phyloP scores from a whole-genome alignment of 2,888 invertebrate species.

The Kryphioiulus occultus region DNA sequence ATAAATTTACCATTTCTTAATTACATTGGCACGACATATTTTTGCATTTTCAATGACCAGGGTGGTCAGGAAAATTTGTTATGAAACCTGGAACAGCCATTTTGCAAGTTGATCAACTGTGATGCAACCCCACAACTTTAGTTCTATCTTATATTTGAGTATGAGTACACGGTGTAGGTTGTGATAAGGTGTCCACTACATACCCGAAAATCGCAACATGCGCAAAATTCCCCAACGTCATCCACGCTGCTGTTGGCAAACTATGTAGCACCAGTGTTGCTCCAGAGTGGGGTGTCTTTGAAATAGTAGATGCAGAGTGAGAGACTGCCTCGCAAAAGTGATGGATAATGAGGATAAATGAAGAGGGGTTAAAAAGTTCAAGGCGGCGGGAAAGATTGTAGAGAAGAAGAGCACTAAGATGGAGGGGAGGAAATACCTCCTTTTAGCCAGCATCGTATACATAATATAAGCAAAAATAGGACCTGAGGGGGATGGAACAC shows the following conservation, averaged over 20 bases:
- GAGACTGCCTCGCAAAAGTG: neutral
- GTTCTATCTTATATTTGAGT: too few species aligned
- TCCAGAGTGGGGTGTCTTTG: neutral
- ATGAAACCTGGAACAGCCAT: too few species aligned
- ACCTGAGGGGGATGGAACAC: neutral
- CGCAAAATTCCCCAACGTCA: too few species aligned
- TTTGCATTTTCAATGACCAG: too few species aligned
- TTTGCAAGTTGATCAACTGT: too few species aligned
- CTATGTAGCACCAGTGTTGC: neutral
- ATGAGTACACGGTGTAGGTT: too few species aligned
- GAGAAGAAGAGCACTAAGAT: neutral
- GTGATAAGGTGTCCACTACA: too few species aligned
- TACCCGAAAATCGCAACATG: too few species aligned
- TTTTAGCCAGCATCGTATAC: neutral
- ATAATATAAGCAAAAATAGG: constrained; percentile 5
- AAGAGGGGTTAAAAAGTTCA: constrained; percentile 5
- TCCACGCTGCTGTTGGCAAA: neutral
- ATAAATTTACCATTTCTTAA: too few species aligned
- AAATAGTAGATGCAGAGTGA: constrained; percentile 5
- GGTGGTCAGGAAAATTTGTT: too few species aligned
- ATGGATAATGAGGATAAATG: constrained; percentile 5
- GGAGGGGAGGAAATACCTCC: neutral
- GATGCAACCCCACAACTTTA: too few species aligned
- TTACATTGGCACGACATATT: too few species aligned
- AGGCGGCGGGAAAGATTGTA: neutral